Evolutionary conservation across 2,797 vertebrate genomes (phyloP).

Genomic region (Pangasius djambal): DNA sequence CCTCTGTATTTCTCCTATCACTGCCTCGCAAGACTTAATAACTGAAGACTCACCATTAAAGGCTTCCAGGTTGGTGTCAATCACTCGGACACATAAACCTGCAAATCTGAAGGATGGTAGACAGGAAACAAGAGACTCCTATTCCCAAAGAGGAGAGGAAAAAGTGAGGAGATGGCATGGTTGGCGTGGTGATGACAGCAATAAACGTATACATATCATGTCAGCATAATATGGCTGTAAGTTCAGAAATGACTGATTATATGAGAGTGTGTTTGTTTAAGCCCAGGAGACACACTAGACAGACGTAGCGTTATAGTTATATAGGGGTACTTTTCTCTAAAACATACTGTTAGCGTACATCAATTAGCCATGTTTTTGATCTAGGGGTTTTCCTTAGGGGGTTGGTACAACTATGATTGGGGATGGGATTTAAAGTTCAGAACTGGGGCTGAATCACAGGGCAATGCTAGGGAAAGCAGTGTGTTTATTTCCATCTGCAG

Average conservation of each 20-base stretch:
- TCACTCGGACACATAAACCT: conserved; percentile 76
- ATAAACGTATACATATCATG: conserved; percentile 78
- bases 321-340: not conserved
- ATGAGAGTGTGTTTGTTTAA: conserved; percentile 39
- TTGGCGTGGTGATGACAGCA: conserved; percentile 51
- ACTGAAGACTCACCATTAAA: conserved; percentile 55
- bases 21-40: conserved; percentile 56
- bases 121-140: not conserved
- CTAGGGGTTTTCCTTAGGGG: conserved; percentile 10
- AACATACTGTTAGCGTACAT: not conserved
- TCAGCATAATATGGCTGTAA: conserved; percentile 59
- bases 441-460: not conserved
- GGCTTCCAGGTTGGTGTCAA: conserved; percentile 68
- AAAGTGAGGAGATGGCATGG: not conserved
- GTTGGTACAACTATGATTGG: conserved; percentile 20
- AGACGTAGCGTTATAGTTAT: not conserved
- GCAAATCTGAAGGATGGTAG: conserved; percentile 33
- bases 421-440: conserved; percentile 14
- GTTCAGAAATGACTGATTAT: not conserved
- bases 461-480: not conserved
- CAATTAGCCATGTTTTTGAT: not conserved
- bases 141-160: conserved; percentile 12
- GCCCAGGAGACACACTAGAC: conserved; percentile 64
- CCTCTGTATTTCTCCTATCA: not conserved
- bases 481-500: conserved; percentile 10